Evolutionary conservation across 1,140 invertebrate species (phyloP).

Genomic region (Heliconius hewitsoni): DNA sequence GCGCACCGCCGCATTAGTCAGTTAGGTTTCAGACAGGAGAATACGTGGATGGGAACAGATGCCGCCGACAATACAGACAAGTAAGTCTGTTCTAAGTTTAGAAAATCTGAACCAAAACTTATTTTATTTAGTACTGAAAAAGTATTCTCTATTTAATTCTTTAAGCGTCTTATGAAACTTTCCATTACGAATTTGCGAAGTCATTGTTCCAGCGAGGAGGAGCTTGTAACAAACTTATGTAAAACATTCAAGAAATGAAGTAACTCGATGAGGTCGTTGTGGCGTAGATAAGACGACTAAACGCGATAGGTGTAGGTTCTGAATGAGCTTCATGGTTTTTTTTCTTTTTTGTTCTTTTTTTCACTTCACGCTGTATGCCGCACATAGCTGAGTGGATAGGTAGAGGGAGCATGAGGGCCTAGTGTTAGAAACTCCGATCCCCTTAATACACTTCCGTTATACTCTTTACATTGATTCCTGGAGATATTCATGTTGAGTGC

Average conservation of each 20-base stretch:
- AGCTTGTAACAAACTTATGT: constrained; percentile 8
- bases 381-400: too few species aligned
- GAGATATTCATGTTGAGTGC: too few species aligned
- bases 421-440: too few species aligned
- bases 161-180: constrained; percentile 4
- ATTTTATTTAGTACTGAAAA: constrained; percentile 2
- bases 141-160: constrained; percentile 5
- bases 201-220: background rate
- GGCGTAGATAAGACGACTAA: background rate
- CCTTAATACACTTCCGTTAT: too few species aligned
- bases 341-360: background rate
- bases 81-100: background rate
- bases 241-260: background rate
- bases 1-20: too few species aligned
- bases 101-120: background rate
- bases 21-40: background rate
- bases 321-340: too few species aligned
- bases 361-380: too few species aligned
- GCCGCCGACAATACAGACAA: background rate
- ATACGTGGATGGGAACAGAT: background rate
- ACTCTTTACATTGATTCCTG: too few species aligned
- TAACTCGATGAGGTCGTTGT: background rate
- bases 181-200: constrained; percentile 2
- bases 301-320: background rate
- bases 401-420: too few species aligned